Evolutionary conservation across 2,797 vertebrate species (phyloP), one percentile per base, ranked within the genome.

Genomic region (Lacerta agilis): DNA sequence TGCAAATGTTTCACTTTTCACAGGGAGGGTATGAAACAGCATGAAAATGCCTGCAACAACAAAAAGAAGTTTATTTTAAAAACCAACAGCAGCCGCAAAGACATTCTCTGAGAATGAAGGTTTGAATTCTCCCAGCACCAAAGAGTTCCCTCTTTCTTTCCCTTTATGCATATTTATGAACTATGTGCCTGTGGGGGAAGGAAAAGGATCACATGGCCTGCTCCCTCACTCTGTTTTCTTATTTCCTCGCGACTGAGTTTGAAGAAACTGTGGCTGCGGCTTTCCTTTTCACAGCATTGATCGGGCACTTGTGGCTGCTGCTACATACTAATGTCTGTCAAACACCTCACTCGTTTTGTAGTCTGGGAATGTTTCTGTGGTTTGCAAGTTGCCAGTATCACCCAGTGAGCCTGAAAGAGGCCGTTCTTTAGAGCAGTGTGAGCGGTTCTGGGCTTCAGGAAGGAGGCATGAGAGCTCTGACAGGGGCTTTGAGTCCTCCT

Each of bases 281-380:
- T 91, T 94, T 82, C 29, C 91, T 94, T 76, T 88, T 72, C 82
- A 79, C 38, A 67, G 29, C 66, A 79, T 45, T 89, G 83, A 88
- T 66, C 84, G 80, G 66, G 81, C 92, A 92, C 17, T 87, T 85
- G 55, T 80, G 91, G 90, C 87, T 87, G 72, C 75, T 87, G 73
- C 71, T 79, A 79, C 83, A 88, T 85, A 84, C 85, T 86, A 82
- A 87, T 88, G 82, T 76, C 89, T 88, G 86, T 91, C 89, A 93
- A 89, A 86, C 18, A 73, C 43, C 89, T 29, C 72, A 83, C 92
- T 90, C 90, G 71, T 93, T 94, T 89, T 88, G 73, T 45, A 86
- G 79, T 33, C 38, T 89, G 90, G 75, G 84, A 93, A 92, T 89
- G 64, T 66, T 86, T 86, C 58, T 36, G 76, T 88, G 86, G 27